Evolutionary conservation across 2,797 vertebrate species (phyloP).

Genomic region (Allobates femoralis): DNA sequence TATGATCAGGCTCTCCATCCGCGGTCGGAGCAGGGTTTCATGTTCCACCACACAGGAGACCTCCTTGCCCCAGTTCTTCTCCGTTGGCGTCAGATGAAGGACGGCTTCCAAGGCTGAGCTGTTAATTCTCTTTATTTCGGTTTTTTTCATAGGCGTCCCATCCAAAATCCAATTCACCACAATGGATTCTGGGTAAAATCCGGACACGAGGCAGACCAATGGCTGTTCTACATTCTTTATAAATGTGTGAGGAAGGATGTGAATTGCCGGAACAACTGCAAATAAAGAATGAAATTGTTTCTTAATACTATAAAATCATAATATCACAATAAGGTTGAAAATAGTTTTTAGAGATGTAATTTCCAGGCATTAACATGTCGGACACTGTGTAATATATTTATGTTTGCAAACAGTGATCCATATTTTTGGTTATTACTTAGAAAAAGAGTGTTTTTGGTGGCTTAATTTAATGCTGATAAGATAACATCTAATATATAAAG

Average conservation of each 20-base stretch:
- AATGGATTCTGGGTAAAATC: slow-evolving; percentile 55
- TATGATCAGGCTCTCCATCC: background rate
- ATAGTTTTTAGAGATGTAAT: background rate
- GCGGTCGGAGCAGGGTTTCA: background rate
- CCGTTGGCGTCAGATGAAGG: slow-evolving; percentile 1
- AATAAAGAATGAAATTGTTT: background rate
- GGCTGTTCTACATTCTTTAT: background rate
- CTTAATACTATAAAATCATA: background rate
- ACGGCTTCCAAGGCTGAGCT: slow-evolving; percentile 23
- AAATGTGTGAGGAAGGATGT: slow-evolving; percentile 10
- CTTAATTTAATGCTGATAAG: no score
- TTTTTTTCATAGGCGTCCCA: background rate
- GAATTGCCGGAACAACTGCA: slow-evolving; percentile 15
- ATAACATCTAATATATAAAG: no score
- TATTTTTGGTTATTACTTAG: no score
- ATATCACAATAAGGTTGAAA: background rate
- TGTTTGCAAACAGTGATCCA: no score
- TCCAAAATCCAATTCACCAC: slow-evolving; percentile 40
- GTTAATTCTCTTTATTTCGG: background rate
- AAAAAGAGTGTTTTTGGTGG: no score
- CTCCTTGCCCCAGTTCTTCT: slow-evolving; percentile 2
- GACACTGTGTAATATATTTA: background rate
- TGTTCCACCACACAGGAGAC: slow-evolving; percentile 41
- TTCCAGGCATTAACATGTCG: background rate
- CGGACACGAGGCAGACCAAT: slow-evolving; percentile 23